Conservation (phyloP, 2,888 invertebrate species). For the Tenodera sinensis region DNA sequence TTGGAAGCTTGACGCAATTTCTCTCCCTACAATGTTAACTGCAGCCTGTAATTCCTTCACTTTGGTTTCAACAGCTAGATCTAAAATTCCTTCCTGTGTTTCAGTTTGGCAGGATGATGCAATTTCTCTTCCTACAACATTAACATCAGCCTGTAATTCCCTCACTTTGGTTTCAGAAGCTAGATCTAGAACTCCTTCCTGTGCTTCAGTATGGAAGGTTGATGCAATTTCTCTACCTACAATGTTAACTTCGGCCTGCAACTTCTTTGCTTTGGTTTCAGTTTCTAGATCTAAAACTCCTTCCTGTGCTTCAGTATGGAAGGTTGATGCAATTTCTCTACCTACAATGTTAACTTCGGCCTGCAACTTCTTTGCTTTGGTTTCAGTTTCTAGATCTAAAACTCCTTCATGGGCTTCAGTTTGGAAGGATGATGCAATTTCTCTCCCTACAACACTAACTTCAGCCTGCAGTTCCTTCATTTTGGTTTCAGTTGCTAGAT, state of each 20-base stretch:
- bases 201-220: constrained; percentile 22
- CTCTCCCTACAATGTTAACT: constrained; percentile 16
- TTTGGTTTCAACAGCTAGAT: not conserved
- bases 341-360: constrained; percentile 11
- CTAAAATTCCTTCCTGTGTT: constrained; percentile 14
- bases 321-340: not conserved
- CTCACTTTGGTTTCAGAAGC: not conserved
- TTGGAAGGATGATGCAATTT: constrained; percentile 16
- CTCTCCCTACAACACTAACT: constrained; percentile 16
- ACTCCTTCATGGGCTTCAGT: constrained; percentile 12
- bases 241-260: no score
- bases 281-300: not conserved
- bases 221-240: constrained; percentile 15
- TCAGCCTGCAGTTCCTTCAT: constrained; percentile 17
- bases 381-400: constrained; percentile 8
- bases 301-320: not conserved
- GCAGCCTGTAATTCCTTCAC: constrained; percentile 19
- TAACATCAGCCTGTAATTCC: constrained; percentile 16
- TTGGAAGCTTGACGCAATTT: not conserved
- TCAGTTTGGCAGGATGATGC: constrained; percentile 16
- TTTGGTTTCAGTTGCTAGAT: not conserved
- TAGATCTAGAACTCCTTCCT: constrained; percentile 19
- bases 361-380: not conserved
- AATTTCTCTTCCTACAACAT: constrained; percentile 23
- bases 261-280: no score